These are phyloP conservation scores for Galerucella nymphaeae DNA, from an alignment of 2,888 invertebrate species.

Conservation along the genomic window DNA sequence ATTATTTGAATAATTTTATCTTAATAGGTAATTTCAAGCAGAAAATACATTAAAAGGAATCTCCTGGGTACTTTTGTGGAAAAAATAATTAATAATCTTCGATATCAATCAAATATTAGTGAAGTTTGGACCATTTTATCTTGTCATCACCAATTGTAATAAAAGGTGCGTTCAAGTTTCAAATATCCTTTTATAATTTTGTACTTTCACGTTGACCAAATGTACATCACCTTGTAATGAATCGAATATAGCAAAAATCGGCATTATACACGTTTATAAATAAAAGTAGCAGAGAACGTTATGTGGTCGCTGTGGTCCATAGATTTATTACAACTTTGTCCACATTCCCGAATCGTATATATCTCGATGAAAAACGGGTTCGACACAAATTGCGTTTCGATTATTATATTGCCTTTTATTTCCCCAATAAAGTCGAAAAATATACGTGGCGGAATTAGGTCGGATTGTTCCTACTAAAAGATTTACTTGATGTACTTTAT, in stretches of 20 bases:
- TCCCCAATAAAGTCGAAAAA: conserved; percentile 30
- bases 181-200: too few species aligned
- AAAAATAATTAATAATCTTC: too few species aligned
- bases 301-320: conserved; percentile 59
- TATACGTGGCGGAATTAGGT: conserved; percentile 19
- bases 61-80: too few species aligned
- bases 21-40: too few species aligned
- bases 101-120: too few species aligned
- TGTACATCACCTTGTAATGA: background rate
- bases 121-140: too few species aligned
- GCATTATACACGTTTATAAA: conserved; percentile 28
- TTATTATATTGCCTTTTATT: conserved; percentile 45
- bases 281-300: conserved; percentile 36
- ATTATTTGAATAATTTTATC: too few species aligned
- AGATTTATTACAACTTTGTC: conserved; percentile 62
- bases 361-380: conserved; percentile 50
- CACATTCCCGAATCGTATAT: conserved; percentile 49
- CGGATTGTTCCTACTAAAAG: conserved; percentile 2
- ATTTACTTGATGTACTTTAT: conserved; percentile 3
- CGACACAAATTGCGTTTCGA: conserved; percentile 45
- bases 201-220: too few species aligned
- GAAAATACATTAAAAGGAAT: too few species aligned
- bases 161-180: too few species aligned
- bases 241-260: conserved; percentile 31
- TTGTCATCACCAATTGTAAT: too few species aligned